A percentile compares a stretch with the other conserved stretches of the same genome.
phyloP scores from a whole-genome alignment of 2,113 vertebrate genomes.

The Trematocara nigrifrons region DNA sequence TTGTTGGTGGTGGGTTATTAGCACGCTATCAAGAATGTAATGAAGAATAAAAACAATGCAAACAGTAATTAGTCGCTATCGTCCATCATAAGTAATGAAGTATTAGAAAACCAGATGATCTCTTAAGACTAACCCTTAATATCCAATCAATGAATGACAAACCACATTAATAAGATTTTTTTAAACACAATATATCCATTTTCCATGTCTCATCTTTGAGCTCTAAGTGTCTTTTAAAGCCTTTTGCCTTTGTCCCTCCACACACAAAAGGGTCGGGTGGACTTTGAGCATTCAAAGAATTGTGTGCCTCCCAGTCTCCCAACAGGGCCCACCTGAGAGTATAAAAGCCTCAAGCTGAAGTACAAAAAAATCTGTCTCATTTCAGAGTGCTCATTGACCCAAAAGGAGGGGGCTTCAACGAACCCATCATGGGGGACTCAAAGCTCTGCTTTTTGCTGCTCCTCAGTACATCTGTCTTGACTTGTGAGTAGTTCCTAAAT shows the following conservation, averaged over 20 bases:
- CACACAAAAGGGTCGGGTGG: constrained; percentile 52
- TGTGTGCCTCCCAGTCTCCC: constrained; percentile 13
- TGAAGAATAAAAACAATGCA: background rate
- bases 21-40: background rate
- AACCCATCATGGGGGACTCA: constrained; percentile 72
- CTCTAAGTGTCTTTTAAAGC: constrained; percentile 26
- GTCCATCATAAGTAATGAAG: too few species aligned
- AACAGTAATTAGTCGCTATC: background rate
- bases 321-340: constrained; percentile 11
- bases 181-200: background rate
- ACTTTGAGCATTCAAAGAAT: constrained; percentile 66
- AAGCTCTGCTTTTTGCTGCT: constrained; percentile 73
- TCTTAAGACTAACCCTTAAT: background rate
- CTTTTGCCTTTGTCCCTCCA: constrained; percentile 70
- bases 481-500: constrained; percentile 55
- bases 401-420: constrained; percentile 55
- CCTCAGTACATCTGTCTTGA: constrained; percentile 50
- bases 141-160: background rate
- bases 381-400: constrained; percentile 48
- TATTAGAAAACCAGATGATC: background rate
- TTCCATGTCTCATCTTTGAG: background rate
- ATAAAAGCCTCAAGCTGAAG: constrained; percentile 57
- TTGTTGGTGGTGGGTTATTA: background rate
- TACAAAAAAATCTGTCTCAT: constrained; percentile 50
- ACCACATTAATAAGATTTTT: background rate